Evolutionary conservation across 1,140 invertebrate species (phyloP).

Genomic region (Drosophila asahinai): DNA sequence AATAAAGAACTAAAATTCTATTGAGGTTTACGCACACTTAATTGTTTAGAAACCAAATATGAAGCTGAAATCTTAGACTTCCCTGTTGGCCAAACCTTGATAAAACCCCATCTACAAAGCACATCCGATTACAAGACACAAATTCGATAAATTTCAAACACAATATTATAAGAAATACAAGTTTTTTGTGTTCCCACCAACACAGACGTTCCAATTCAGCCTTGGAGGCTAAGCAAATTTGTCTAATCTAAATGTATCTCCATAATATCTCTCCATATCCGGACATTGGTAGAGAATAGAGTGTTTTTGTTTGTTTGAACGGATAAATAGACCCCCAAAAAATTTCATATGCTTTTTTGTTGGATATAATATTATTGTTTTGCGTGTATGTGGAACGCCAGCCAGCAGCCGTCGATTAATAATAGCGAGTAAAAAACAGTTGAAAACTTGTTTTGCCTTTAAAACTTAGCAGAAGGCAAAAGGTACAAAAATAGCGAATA

Average conservation of each 20-base stretch:
- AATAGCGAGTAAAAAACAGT: conserved; percentile 44
- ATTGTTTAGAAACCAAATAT: neutral
- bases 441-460: conserved; percentile 70
- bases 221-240: conserved; percentile 35
- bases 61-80: neutral
- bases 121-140: conserved; percentile 35
- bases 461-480: conserved; percentile 39
- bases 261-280: conserved; percentile 29
- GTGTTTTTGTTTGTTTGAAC: conserved; percentile 20
- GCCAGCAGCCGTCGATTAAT: conserved; percentile 28
- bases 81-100: conserved; percentile 14
- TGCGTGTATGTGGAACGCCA: conserved; percentile 33
- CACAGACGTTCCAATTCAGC: conserved; percentile 8
- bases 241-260: conserved; percentile 40
- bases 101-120: neutral
- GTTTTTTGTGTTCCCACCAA: conserved; percentile 13
- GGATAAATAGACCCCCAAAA: conserved; percentile 28
- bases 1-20: too few species aligned
- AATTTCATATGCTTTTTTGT: conserved; percentile 17
- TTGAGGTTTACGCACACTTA: too few species aligned
- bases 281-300: conserved; percentile 20
- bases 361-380: conserved; percentile 11
- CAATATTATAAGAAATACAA: conserved; percentile 1
- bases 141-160: conserved; percentile 24
- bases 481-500: conserved; percentile 42